Evolutionary conservation across 2,888 invertebrate species (phyloP), one percentile per base, ranked within the genome.

Genomic region (Hypena proboscidalis): DNA sequence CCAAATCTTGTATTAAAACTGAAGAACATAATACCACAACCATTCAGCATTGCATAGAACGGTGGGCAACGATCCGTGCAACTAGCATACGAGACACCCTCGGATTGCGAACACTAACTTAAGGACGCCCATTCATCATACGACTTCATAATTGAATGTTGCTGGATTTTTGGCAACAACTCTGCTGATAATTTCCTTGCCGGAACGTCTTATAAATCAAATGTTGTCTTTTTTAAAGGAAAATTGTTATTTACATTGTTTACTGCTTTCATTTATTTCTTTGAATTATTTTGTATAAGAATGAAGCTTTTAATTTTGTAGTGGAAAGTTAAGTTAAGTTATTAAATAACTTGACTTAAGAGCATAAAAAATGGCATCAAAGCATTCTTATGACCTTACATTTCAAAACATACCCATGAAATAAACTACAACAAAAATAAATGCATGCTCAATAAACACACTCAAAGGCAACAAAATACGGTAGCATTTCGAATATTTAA

Each of bases 61-160:
- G 25, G 26, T 43, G 20, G 27, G 23, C 43, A 43, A 35, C 39
- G 39, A 36, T 40, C 49, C 43, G 20, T 38, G 36, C 32, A 30
- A 34, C 23, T 26, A 44, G 43, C 39, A 44, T 34, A 27, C 36
- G 51, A 55, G 49, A 50, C 61, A 38, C 66, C 49, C 62, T 47
- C 48, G 30, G 60, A 50, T 38, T 44, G 42, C 40, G 20, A 54
- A 23, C 27, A 37, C 49, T 29, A 42, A 42, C 58, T 54, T 49
- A 52, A 52, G 43, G 44, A 42, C 35, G 21, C 23, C 61, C 54
- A 62, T 65, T 58, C 43, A 63, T 63, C 58, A 65, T 43, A n/a
- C 30, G 36, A 47, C 37, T 49, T 37, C 20, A 58, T 65, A 58
- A 60, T 63, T 65, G 49, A 63, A 60, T 54, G 22, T 46, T 26